Conservation (phyloP, 2,113 vertebrate species). For the Ursus arctos region DNA sequence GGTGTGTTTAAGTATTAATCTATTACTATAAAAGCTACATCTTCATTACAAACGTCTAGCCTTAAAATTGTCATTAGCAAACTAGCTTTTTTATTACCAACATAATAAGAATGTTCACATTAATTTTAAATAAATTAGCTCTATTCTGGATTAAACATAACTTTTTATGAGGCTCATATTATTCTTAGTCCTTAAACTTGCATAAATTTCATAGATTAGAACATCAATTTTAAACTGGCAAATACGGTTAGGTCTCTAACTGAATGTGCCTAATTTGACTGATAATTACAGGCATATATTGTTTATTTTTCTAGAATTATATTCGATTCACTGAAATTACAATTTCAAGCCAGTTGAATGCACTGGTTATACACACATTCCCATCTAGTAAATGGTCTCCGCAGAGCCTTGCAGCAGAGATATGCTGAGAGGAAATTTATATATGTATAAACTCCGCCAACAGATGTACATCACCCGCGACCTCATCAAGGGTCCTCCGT, state of each 20-base stretch:
- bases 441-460: conserved; percentile 82
- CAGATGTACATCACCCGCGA: conserved; percentile 83
- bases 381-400: not conserved
- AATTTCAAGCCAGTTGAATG: not conserved
- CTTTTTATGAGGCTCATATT: not conserved
- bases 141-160: not conserved
- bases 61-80: not conserved
- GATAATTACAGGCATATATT: not conserved
- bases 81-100: not conserved
- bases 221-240: not conserved
- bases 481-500: conserved; percentile 86
- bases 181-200: not conserved
- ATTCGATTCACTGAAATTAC: not conserved
- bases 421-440: not conserved
- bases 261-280: not conserved
- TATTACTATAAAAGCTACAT: not conserved
- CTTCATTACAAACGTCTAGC: not conserved
- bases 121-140: conserved; percentile 49
- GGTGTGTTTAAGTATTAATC: not conserved
- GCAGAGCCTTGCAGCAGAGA: not conserved
- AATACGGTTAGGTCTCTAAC: not conserved
- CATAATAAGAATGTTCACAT: not conserved
- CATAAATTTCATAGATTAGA: conserved; percentile 42
- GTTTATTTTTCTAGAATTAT: not conserved
- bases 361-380: not conserved